Percentiles rank a stretch among this genome's conserved stretches.
Conservation (phyloP, 1,140 invertebrate species). For the Battus philenor region DNA sequence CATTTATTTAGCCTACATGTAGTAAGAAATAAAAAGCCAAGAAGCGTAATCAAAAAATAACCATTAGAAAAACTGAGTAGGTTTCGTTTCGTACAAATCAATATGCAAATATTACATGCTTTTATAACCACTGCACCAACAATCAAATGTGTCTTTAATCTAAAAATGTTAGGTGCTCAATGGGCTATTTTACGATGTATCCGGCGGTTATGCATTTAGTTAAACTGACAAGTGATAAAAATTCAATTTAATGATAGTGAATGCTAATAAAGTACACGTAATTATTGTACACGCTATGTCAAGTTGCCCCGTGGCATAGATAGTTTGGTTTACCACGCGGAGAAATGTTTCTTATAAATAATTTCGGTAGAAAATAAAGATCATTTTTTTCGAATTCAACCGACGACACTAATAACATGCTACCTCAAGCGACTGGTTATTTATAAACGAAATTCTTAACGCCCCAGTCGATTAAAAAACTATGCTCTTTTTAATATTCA, state of each 20-base stretch:
- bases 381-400: constrained; percentile 28
- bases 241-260: constrained; percentile 40
- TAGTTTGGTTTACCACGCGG: constrained; percentile 14
- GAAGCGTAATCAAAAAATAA: too few relatives aligned
- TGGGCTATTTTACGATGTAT: constrained; percentile 42
- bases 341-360: constrained; percentile 18
- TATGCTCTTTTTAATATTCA: constrained; percentile 57
- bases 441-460: constrained; percentile 60
- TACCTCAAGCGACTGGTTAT: constrained; percentile 58
- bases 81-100: constrained; percentile 20
- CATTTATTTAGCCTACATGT: too few relatives aligned
- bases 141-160: constrained; percentile 47
- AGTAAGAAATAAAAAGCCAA: too few relatives aligned
- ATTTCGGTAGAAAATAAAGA: constrained; percentile 15
- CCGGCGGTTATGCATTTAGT: constrained; percentile 38
- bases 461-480: constrained; percentile 52
- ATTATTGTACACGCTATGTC: constrained; percentile 38
- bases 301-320: constrained; percentile 19
- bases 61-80: constrained; percentile 9
- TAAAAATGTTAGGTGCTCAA: constrained; percentile 35
- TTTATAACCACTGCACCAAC: constrained; percentile 23
- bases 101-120: constrained; percentile 33
- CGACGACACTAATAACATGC: constrained; percentile 47
- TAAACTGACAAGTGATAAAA: constrained; percentile 44
- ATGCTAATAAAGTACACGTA: constrained; percentile 41